Evolutionary conservation across 2,888 invertebrate species (phyloP).

Genomic region (Orthosia gracilis): DNA sequence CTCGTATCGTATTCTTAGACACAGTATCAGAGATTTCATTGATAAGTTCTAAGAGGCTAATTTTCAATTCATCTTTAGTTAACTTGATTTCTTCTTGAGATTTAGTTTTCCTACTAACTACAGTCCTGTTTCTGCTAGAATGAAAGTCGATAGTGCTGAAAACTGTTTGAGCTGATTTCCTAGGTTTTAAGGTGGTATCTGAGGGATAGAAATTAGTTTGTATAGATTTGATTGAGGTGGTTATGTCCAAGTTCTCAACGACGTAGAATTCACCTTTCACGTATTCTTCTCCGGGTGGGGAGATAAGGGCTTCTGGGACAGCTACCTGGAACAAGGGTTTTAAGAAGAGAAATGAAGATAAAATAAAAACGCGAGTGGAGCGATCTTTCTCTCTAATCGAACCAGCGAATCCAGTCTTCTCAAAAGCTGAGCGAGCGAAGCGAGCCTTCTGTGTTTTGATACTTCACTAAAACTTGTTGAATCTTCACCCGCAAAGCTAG

Average conservation of each 20-base stretch:
- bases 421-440: background rate
- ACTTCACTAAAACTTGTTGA: too few species aligned
- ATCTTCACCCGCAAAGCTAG: too few species aligned
- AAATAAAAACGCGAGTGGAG: background rate
- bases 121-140: slow-evolving; percentile 16
- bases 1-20: slow-evolving; percentile 56
- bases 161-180: slow-evolving; percentile 72
- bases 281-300: slow-evolving; percentile 57
- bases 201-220: slow-evolving; percentile 59
- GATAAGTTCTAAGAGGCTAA: slow-evolving; percentile 68
- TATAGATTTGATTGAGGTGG: slow-evolving; percentile 61
- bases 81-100: slow-evolving; percentile 74
- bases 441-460: too few species aligned
- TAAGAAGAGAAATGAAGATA: too few species aligned
- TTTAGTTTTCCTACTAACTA: slow-evolving; percentile 68
- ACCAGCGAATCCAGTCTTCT: background rate
- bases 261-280: slow-evolving; percentile 61
- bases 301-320: slow-evolving; percentile 70
- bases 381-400: background rate
- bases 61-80: slow-evolving; percentile 58
- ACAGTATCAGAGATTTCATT: slow-evolving; percentile 65
- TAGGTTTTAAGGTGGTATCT: slow-evolving; percentile 47
- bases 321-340: slow-evolving; percentile 79
- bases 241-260: slow-evolving; percentile 41
- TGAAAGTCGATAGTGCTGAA: slow-evolving; percentile 68